Evolutionary conservation across 2,888 invertebrate genomes (phyloP).

Genomic region (Drosophila birchii): DNA sequence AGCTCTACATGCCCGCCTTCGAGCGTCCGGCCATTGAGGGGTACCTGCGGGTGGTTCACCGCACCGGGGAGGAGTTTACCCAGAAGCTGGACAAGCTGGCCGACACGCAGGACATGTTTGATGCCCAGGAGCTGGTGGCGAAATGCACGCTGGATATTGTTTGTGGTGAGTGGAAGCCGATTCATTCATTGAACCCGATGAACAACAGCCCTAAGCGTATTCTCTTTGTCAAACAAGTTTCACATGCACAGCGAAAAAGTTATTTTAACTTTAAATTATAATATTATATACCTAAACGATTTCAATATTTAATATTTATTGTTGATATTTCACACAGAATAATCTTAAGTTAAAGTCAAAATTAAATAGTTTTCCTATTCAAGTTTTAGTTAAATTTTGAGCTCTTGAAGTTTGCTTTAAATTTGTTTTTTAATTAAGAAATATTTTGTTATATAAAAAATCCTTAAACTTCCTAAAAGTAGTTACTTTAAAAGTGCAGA

Average conservation of each 20-base stretch:
- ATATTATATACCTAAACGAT: neutral
- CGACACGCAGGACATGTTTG: slow-evolving; percentile 68
- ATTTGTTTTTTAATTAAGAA: neutral
- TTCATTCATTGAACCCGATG: slow-evolving; percentile 5
- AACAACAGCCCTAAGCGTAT: neutral
- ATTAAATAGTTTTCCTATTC: neutral
- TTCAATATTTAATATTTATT: neutral
- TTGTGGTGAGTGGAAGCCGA: slow-evolving; percentile 61
- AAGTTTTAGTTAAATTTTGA: too few species aligned
- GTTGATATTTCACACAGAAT: too few species aligned
- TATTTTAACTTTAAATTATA: neutral
- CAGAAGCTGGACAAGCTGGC: slow-evolving; percentile 70
- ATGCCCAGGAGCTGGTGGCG: slow-evolving; percentile 85
- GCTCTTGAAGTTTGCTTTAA: neutral
- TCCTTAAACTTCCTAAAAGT: neutral
- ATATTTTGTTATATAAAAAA: neutral
- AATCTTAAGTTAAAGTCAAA: neutral
- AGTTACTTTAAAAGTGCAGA: neutral
- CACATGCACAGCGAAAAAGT: neutral
- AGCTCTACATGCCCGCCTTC: slow-evolving; percentile 86
- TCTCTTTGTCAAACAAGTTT: neutral
- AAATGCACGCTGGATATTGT: slow-evolving; percentile 86
- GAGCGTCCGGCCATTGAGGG: slow-evolving; percentile 74
- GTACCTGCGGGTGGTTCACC: slow-evolving; percentile 83
- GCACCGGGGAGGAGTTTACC: slow-evolving; percentile 85